Base-by-base conservation (phyloP, 1,140 invertebrate species). In the Cecropterus lyciades region DNA sequence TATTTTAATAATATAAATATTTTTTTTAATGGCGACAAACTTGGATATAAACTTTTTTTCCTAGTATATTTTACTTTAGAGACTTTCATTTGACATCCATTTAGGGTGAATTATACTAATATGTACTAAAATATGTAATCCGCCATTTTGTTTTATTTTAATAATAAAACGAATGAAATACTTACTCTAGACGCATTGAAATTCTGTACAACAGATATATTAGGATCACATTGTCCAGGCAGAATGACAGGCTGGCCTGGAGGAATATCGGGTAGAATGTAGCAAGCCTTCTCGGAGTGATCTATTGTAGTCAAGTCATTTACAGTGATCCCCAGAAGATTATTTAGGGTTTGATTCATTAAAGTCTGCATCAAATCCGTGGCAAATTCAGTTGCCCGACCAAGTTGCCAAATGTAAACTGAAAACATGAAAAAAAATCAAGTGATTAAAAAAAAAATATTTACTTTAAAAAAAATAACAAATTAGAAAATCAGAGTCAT, bases 321-420 rank as follows among this genome's bases (percentile, higher is more conserved):
- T 11, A 69, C 27, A 0, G 62, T 66, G 14, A 87, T 68, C 8
- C 67, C 70, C 3, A 89, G 64, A 0, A 70, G 42, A 4, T 24
- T 76, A 6, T 6, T 49, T 1, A 89, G 24, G 0, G 70, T 69
- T 0, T 45, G 64, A 14, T 82, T 82, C 55, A 88, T 75, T 0
- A 81, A 60, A 0, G 74, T 73, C 6, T 64, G 51, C 40, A 81
- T 75, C 72, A 84, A 55, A 8, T 67, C 65, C 6, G 65, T 75
- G 0, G 65, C 37, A 16, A 72, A 75, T 10, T 51, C 24, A 0
- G 70, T 57, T 1, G 45, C 17, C 46, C 79, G 74, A 65, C 77
- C 77, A 27, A 88, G 16, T 14, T 78, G 71, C 84, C 84, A 88
- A 64, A 89, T 52, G 51, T 73, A 73, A 15, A 89, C 87, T 89